These are phyloP conservation scores for Abrostola triplasia DNA, from an alignment of 2,888 invertebrate species.

Conservation along the genomic window DNA sequence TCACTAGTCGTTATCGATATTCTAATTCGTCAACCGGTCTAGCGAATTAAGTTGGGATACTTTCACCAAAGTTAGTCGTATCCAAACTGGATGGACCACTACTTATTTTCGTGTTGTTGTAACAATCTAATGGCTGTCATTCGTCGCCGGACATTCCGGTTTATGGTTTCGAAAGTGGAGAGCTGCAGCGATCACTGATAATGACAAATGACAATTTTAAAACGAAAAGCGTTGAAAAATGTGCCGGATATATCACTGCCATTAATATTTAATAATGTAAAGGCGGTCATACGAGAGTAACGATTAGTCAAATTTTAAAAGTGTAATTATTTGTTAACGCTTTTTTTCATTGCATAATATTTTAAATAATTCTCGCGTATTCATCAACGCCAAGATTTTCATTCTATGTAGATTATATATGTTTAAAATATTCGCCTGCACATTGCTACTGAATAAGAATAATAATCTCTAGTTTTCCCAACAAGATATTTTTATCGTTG, in stretches of 20 bases:
- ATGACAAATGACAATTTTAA: slow-evolving; percentile 67
- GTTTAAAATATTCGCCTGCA: slow-evolving; percentile 4
- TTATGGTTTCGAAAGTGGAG: slow-evolving; percentile 76
- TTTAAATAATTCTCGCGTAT: slow-evolving; percentile 32
- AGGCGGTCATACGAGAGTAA: slow-evolving; percentile 32
- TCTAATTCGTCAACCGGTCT: slow-evolving; percentile 62
- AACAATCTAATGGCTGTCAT: slow-evolving; percentile 61
- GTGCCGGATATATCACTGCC: slow-evolving; percentile 38
- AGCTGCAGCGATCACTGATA: slow-evolving; percentile 62
- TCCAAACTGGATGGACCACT: slow-evolving; percentile 42
- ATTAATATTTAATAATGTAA: slow-evolving; percentile 47
- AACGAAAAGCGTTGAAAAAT: slow-evolving; percentile 51
- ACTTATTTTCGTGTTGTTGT: slow-evolving; percentile 52
- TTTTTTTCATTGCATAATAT: slow-evolving; percentile 14
- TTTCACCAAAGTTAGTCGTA: slow-evolving; percentile 62
- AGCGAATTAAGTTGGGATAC: slow-evolving; percentile 58
- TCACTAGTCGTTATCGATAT: slow-evolving; percentile 45
- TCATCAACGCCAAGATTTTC: slow-evolving; percentile 26
- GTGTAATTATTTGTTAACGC: slow-evolving; percentile 30
- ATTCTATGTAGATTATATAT: not conserved
- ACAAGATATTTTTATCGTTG: not conserved
- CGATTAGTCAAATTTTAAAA: slow-evolving; percentile 47
- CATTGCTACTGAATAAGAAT: slow-evolving; percentile 32
- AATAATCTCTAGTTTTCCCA: not conserved
- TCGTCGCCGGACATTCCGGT: slow-evolving; percentile 69